phyloP scores from a whole-genome alignment of 1,140 invertebrate species.

The Drosophila equinoxialis region DNA sequence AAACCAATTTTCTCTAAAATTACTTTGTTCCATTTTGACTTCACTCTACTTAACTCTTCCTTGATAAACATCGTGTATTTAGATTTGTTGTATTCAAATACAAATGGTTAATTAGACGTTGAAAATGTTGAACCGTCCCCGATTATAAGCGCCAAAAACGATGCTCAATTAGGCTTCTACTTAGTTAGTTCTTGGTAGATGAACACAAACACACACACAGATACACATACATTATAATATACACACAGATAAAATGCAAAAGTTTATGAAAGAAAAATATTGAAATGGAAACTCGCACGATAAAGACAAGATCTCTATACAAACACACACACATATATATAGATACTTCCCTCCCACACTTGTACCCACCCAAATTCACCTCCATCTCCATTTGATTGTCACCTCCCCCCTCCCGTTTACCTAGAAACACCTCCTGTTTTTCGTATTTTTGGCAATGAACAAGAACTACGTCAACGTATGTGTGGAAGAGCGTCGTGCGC shows the following conservation, averaged over 20 bases:
- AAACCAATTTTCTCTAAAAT: no score
- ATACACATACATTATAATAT: slow-evolving; percentile 13
- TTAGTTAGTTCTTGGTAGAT: slow-evolving; percentile 39
- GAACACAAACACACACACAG: slow-evolving; percentile 24
- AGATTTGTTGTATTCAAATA: neutral
- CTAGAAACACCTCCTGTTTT: neutral
- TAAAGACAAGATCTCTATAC: slow-evolving; percentile 50
- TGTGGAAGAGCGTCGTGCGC: slow-evolving; percentile 75
- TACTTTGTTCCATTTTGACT: no score
- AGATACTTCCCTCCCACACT: slow-evolving; percentile 14
- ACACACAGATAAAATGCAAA: slow-evolving; percentile 55
- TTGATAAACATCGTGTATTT: no score
- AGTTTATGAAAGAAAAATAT: slow-evolving; percentile 80
- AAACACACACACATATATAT: slow-evolving; percentile 28
- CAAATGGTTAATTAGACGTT: neutral
- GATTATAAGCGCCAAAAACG: slow-evolving; percentile 5
- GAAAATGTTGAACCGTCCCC: slow-evolving; percentile 12
- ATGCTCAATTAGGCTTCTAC: slow-evolving; percentile 76
- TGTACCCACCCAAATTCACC: slow-evolving; percentile 25
- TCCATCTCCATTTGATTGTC: neutral
- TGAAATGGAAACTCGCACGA: slow-evolving; percentile 75
- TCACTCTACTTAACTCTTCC: no score
- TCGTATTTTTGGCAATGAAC: slow-evolving; percentile 80
- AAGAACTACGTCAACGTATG: slow-evolving; percentile 78
- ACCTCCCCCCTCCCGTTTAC: slow-evolving; percentile 1